Base-by-base conservation (phyloP, 2,888 invertebrate species). In the Mesorhabditis belari region DNA sequence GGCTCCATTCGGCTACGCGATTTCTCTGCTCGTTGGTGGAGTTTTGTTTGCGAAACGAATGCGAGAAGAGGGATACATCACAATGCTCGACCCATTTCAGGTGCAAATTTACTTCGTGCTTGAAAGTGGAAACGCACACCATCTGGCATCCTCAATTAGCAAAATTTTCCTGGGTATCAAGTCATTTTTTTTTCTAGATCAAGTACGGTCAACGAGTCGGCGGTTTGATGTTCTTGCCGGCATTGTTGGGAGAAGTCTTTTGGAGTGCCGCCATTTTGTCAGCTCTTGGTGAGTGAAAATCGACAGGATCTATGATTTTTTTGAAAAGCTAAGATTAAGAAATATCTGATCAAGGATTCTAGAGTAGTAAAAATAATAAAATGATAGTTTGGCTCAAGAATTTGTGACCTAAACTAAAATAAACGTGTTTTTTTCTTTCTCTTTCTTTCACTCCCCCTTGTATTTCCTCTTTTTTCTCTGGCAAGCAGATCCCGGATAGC, bases 191-290 rank as follows among this genome's bases (percentile, higher is more conserved):
- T 4, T 53, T 63, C 77, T 94, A 96, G 85, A 91, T 92, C 82
- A 88, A 89, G 62, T 95, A 95, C 82, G 96, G 96, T 24, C 91
- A 92, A 83, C 87, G 95, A 70, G 95, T 96, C 92, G 96, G 96
- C 25, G 95, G 95, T 1, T 85, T 96, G 67, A 86, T 96, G 71
- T 96, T 94, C 83, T 85, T 96, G 75, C 96, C 96, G 3, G 95
- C 96, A 0, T 87, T 98, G 2, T 90, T 93, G 78, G 96, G 96
- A 5, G 96, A 96, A 84, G 92, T 94, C 4, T 96, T 98, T 85
- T 96, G 96, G 96, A 94, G 95, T 0, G 96, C 95, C 0, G 95
- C 95, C 58, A 95, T 96, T 75, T 85, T 96, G 59, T 92, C 95
- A 0, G 96, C 96, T 5, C 85, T 96, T 50, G 93, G 90, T 89